Conservation (phyloP, 2,113 vertebrate species). For the Struthio camelus region DNA sequence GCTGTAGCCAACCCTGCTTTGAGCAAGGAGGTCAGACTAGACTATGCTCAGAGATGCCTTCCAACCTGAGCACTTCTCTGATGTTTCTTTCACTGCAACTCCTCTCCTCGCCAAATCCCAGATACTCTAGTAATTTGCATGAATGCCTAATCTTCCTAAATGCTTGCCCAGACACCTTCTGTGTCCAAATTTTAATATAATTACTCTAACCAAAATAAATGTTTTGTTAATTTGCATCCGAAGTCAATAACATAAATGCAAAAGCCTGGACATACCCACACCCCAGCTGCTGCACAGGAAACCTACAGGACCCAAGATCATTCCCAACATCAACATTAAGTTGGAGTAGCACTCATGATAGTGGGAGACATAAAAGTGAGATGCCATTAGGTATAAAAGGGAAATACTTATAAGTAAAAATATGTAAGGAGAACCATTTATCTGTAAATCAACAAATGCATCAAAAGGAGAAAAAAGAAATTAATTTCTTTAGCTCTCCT, state of each 20-base stretch:
- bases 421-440: background rate
- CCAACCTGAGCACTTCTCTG: background rate
- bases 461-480: background rate
- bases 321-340: background rate
- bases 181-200: background rate
- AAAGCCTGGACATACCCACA: background rate
- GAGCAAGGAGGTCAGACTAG: background rate
- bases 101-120: background rate
- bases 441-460: background rate
- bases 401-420: too few species aligned
- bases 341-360: background rate
- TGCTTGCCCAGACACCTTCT: background rate
- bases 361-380: background rate
- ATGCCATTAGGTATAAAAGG: background rate
- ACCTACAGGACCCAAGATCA: background rate
- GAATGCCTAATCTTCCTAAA: background rate
- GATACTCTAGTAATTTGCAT: background rate
- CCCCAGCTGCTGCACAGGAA: background rate
- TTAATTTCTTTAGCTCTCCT: background rate
- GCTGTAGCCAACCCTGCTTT: background rate
- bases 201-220: too few species aligned
- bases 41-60: background rate
- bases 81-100: background rate
- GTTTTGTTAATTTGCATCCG: background rate
- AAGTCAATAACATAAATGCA: too few species aligned